These are phyloP conservation scores for Glareola pratincola DNA, from an alignment of 2,113 vertebrate genomes.

Conservation along the genomic window DNA sequence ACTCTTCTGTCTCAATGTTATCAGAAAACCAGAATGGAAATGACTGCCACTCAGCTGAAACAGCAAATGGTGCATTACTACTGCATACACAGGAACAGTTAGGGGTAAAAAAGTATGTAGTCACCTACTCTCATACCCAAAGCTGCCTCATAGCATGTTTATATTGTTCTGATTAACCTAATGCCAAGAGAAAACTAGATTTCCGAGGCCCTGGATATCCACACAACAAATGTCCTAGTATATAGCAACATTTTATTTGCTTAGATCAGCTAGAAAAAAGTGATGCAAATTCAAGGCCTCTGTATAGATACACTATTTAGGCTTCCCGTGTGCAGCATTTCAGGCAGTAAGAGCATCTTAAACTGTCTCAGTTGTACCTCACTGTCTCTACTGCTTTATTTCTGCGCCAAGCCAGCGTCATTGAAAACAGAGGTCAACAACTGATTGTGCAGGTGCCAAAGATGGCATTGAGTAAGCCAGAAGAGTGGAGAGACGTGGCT, in stretches of 20 bases:
- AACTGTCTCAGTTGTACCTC: neutral
- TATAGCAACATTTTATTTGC: neutral
- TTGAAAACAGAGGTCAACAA: slow-evolving; percentile 51
- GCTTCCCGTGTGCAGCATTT: neutral
- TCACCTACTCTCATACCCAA: neutral
- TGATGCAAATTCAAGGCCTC: neutral
- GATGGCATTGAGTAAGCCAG: neutral
- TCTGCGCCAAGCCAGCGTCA: neutral
- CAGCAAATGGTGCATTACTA: neutral
- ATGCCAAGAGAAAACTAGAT: neutral
- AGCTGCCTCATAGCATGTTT: neutral
- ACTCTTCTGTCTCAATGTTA: neutral
- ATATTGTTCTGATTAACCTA: neutral
- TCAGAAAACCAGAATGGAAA: neutral
- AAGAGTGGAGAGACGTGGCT: neutral
- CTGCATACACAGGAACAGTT: neutral
- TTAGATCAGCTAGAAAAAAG: neutral
- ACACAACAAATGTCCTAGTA: neutral
- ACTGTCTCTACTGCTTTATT: neutral
- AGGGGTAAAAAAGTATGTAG: neutral
- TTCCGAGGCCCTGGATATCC: neutral
- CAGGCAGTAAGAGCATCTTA: neutral
- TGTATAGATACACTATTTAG: neutral
- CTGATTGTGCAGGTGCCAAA: slow-evolving; percentile 37
- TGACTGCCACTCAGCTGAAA: neutral